A percentile compares a stretch with the other conserved stretches of the same genome.
These are phyloP conservation scores for Oreochromis grahami DNA, from an alignment of 2,797 vertebrate genomes.

Conservation along the genomic window DNA sequence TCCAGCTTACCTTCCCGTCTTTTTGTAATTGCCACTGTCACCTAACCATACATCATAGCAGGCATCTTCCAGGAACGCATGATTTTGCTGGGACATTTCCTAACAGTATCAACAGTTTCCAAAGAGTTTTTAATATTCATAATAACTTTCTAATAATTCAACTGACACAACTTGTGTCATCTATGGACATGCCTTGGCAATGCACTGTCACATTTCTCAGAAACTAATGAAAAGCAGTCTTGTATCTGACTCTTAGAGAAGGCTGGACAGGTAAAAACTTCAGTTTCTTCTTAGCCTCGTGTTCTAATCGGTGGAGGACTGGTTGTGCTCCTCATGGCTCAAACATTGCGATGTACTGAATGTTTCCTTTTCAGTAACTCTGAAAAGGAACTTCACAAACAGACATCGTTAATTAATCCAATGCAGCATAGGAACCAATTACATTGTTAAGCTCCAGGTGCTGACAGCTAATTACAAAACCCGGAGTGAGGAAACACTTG, in stretches of 20 bases:
- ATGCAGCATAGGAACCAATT: slow-evolving; percentile 39
- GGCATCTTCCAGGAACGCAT: not conserved
- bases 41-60: not conserved
- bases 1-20: not conserved
- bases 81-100: not conserved
- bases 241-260: not conserved
- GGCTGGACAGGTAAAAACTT: not conserved
- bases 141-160: not conserved
- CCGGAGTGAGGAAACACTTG: slow-evolving; percentile 16
- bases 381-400: slow-evolving; percentile 20
- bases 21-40: not conserved
- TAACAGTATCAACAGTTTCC: not conserved
- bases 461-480: slow-evolving; percentile 58
- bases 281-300: not conserved
- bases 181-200: not conserved
- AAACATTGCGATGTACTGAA: not conserved
- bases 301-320: not conserved
- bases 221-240: not conserved
- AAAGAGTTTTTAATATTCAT: not conserved
- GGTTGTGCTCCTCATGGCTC: not conserved
- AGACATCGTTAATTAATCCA: slow-evolving; percentile 34
- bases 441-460: slow-evolving; percentile 25
- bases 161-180: not conserved
- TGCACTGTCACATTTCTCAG: not conserved
- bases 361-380: slow-evolving; percentile 11